Percentiles rank a stretch among this genome's conserved stretches.
Conservation (phyloP, 2,113 vertebrate species). For the Malurus elegans region DNA sequence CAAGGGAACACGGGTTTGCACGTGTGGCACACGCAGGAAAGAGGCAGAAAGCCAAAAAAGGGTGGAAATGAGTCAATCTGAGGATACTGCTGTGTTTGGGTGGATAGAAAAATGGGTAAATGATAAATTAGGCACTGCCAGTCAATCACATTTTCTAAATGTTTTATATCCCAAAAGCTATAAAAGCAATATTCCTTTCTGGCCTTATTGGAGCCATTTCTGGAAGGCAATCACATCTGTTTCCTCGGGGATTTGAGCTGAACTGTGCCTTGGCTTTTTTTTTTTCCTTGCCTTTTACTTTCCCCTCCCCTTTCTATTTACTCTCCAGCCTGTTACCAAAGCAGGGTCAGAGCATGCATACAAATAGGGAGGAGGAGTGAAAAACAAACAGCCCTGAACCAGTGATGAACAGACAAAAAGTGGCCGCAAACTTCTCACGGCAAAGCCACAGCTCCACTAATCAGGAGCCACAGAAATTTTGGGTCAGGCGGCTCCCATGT, state of each 20-base stretch:
- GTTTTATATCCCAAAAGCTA: constrained; percentile 80
- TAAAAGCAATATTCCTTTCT: constrained; percentile 81
- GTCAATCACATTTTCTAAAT: constrained; percentile 79
- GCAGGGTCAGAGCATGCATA: constrained; percentile 68
- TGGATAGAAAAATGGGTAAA: constrained; percentile 43
- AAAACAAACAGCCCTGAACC: background rate
- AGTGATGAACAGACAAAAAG: background rate
- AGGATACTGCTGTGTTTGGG: background rate
- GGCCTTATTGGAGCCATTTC: constrained; percentile 78
- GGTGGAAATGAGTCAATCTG: background rate
- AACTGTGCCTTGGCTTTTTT: constrained; percentile 56
- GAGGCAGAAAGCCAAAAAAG: background rate
- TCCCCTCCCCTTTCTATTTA: constrained; percentile 66
- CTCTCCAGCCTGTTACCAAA: constrained; percentile 62
- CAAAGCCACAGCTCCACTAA: background rate
- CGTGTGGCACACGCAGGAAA: fast-evolving
- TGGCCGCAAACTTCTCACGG: background rate
- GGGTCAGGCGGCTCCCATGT: background rate
- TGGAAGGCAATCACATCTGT: constrained; percentile 77
- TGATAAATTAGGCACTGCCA: constrained; percentile 74
- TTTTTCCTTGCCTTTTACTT: background rate
- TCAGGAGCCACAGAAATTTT: background rate
- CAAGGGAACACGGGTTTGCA: background rate
- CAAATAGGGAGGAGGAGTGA: constrained; percentile 51
- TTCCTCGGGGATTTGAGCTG: constrained; percentile 71